Conservation (phyloP, 2,888 invertebrate genomes). For the Temnothorax unifasciatus region DNA sequence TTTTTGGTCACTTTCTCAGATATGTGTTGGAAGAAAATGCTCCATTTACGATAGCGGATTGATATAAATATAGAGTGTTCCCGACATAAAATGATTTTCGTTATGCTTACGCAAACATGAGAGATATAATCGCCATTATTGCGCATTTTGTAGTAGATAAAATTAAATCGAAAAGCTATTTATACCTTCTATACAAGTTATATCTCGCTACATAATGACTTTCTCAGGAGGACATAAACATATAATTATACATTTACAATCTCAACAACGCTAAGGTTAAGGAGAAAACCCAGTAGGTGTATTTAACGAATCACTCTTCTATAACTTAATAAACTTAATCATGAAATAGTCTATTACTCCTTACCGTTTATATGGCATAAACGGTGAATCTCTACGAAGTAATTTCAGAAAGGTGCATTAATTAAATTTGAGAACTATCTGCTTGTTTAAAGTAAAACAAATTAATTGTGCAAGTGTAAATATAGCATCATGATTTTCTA, state of each 20-base stretch:
- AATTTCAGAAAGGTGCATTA: slow-evolving; percentile 12
- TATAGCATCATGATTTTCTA: neutral
- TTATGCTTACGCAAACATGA: neutral
- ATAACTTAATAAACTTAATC: slow-evolving; percentile 37
- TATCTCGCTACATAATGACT: slow-evolving; percentile 15
- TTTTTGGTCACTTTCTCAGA: slow-evolving; percentile 30
- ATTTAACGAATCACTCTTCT: slow-evolving; percentile 4
- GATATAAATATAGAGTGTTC: slow-evolving; percentile 35
- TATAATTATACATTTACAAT: slow-evolving; percentile 32
- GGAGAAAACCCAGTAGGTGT: neutral
- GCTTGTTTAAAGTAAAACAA: slow-evolving; percentile 2
- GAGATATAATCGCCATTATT: slow-evolving; percentile 20
- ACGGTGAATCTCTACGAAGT: slow-evolving; percentile 3
- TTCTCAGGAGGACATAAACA: neutral
- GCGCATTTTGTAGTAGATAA: slow-evolving; percentile 11
- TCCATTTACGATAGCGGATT: neutral
- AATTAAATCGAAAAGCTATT: slow-evolving; percentile 32
- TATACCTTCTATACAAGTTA: slow-evolving; percentile 10
- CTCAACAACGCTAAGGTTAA: neutral
- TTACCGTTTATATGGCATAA: neutral
- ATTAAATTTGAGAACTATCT: slow-evolving; percentile 20
- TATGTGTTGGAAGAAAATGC: neutral
- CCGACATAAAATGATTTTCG: slow-evolving; percentile 32
- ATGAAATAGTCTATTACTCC: slow-evolving; percentile 8
- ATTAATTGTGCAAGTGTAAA: neutral